These are phyloP conservation scores for Pseudonaja textilis DNA, from an alignment of 2,113 vertebrate species.

Conservation along the genomic window DNA sequence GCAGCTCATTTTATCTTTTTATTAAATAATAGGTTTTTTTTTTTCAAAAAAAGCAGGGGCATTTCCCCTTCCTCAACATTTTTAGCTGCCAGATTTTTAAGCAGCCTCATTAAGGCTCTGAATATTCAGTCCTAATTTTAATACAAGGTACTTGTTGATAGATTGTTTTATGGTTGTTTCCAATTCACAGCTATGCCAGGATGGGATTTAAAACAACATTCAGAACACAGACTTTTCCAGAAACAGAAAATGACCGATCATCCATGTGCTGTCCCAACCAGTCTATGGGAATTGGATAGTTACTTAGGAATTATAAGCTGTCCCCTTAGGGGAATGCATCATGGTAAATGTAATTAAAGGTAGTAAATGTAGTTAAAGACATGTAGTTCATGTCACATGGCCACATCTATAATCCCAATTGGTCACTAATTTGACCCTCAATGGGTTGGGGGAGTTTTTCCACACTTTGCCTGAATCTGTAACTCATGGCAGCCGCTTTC, in stretches of 20 bases:
- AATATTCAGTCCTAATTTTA: not conserved
- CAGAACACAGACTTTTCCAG: conserved; percentile 31
- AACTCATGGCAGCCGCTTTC: too few relatives aligned
- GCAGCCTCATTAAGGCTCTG: not conserved
- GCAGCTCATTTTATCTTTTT: not conserved
- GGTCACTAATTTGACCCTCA: too few relatives aligned
- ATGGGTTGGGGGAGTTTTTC: too few relatives aligned
- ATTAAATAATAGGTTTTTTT: not conserved
- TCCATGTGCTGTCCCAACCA: not conserved
- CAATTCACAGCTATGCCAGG: conserved; percentile 8
- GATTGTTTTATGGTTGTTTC: not conserved
- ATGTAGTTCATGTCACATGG: too few relatives aligned
- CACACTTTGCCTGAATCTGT: too few relatives aligned
- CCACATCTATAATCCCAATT: too few relatives aligned
- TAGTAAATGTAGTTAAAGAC: too few relatives aligned
- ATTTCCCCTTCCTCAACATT: not conserved
- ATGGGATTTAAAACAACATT: not conserved
- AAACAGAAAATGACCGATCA: conserved; percentile 41
- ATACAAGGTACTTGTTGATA: not conserved
- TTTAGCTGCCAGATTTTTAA: not conserved
- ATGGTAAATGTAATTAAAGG: too few relatives aligned
- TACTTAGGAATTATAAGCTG: too few relatives aligned
- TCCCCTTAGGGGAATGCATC: too few relatives aligned
- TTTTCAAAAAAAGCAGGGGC: not conserved
- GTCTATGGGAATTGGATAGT: too few relatives aligned